Percentiles rank a stretch among this genome's conserved stretches.
Evolutionary conservation across 2,888 invertebrate genomes (phyloP).

Genomic region (Luperina testacea): DNA sequence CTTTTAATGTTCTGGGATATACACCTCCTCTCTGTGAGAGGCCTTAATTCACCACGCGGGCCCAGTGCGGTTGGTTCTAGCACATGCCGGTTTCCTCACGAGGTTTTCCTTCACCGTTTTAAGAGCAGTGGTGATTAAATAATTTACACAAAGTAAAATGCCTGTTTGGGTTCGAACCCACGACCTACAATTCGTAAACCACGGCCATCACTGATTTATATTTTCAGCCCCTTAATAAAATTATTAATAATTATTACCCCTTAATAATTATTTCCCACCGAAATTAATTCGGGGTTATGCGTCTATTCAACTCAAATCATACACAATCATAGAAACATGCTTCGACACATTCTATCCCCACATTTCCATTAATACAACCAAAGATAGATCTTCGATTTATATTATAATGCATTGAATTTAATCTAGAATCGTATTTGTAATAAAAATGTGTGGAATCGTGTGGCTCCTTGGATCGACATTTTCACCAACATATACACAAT

Average conservation of each 20-base stretch:
- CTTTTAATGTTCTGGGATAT: neutral
- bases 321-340: neutral
- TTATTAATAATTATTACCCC: too few species aligned
- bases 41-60: neutral
- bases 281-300: too few species aligned
- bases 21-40: too few species aligned
- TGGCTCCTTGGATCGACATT: conserved; percentile 76
- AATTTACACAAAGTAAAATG: neutral
- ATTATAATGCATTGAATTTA: conserved; percentile 62
- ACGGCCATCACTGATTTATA: neutral
- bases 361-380: conserved; percentile 15
- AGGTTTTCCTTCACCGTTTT: neutral
- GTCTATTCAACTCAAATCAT: neutral
- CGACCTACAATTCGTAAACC: neutral
- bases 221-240: neutral
- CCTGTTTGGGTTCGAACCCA: neutral
- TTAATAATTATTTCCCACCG: neutral
- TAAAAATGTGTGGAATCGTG: conserved; percentile 62
- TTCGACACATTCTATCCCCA: neutral
- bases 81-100: neutral
- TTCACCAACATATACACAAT: conserved; percentile 79
- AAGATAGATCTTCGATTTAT: conserved; percentile 43
- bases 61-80: neutral
- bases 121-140: neutral
- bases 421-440: conserved; percentile 63